phyloP scores from a whole-genome alignment of 2,113 vertebrate genomes.

The Sceloporus tristichus region DNA sequence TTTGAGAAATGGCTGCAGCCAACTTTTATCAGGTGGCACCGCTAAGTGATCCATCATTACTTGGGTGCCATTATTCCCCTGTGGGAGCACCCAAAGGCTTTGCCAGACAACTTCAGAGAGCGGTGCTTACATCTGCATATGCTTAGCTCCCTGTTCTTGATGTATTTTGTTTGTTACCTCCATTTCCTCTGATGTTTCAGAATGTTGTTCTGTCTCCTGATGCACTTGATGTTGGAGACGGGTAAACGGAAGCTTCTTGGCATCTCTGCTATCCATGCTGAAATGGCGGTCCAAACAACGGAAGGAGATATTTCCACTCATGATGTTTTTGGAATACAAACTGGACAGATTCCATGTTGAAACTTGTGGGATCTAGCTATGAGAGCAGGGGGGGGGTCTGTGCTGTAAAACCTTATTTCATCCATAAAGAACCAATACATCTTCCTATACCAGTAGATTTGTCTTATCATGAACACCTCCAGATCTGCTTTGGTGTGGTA shows the following conservation, averaged over 20 bases:
- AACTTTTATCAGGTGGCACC: neutral
- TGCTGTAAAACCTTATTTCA: too few relatives aligned
- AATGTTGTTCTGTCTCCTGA: slow-evolving; percentile 1
- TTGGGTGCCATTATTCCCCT: neutral
- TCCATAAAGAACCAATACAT: too few relatives aligned
- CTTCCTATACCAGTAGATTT: too few relatives aligned
- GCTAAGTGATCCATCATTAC: neutral
- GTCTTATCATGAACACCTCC: too few relatives aligned
- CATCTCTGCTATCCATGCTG: neutral
- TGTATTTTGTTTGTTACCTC: slow-evolving; percentile 1
- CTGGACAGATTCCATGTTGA: neutral
- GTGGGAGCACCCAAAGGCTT: neutral
- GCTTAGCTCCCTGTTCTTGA: neutral
- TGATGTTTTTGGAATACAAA: neutral
- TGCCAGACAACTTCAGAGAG: slow-evolving; percentile 5
- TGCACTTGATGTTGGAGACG: neutral
- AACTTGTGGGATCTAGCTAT: too few relatives aligned
- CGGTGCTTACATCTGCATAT: neutral
- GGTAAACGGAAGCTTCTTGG: neutral
- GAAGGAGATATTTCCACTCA: neutral
- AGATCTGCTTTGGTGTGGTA: too few relatives aligned
- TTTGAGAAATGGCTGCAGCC: neutral
- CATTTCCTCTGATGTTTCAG: neutral
- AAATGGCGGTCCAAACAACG: neutral
- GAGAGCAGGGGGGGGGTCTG: too few relatives aligned